phyloP scores from a whole-genome alignment of 2,113 vertebrate species.

The Nothobranchius kuhntae region DNA sequence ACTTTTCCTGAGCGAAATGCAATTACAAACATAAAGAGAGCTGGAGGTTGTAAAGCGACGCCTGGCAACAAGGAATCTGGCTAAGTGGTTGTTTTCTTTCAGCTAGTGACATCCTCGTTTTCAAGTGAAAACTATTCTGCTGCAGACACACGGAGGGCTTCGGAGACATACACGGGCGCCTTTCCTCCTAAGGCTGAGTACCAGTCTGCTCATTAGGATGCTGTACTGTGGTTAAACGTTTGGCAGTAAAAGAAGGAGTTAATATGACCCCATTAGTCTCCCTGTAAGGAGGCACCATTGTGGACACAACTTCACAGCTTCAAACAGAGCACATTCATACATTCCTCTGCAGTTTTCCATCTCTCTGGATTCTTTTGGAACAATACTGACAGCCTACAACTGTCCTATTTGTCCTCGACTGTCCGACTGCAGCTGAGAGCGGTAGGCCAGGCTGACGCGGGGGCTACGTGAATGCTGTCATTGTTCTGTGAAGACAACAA shows the following conservation, averaged over 20 bases:
- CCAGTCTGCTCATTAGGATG: slow-evolving; percentile 38
- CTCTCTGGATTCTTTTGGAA: slow-evolving; percentile 41
- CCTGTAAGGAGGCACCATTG: slow-evolving; percentile 8
- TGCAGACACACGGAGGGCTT: slow-evolving; percentile 29
- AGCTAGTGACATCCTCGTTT: slow-evolving; percentile 48
- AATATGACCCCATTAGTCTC: slow-evolving; percentile 38
- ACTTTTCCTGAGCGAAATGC: slow-evolving; percentile 57
- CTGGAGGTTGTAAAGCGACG: slow-evolving; percentile 34
- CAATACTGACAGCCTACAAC: slow-evolving; percentile 37
- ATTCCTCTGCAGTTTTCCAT: slow-evolving; percentile 22
- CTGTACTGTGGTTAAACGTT: slow-evolving; percentile 24
- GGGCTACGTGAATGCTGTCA: slow-evolving; percentile 36
- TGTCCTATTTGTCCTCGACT: slow-evolving; percentile 41
- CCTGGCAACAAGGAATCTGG: slow-evolving; percentile 15
- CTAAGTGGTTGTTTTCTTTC: slow-evolving; percentile 45
- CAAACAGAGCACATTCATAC: slow-evolving; percentile 19
- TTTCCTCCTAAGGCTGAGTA: slow-evolving; percentile 33
- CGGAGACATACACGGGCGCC: slow-evolving; percentile 30
- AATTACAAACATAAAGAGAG: slow-evolving; percentile 58
- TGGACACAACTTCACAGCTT: slow-evolving; percentile 31
- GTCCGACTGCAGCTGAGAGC: slow-evolving; percentile 22
- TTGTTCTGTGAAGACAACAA: slow-evolving; percentile 49
- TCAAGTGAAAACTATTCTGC: slow-evolving; percentile 41
- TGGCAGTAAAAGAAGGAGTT: slow-evolving; percentile 20
- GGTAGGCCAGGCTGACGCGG: slow-evolving; percentile 15